A percentile compares a stretch with the other conserved stretches of the same genome.
Conservation (phyloP, 2,113 vertebrate species). For the Amphiprion ocellaris region DNA sequence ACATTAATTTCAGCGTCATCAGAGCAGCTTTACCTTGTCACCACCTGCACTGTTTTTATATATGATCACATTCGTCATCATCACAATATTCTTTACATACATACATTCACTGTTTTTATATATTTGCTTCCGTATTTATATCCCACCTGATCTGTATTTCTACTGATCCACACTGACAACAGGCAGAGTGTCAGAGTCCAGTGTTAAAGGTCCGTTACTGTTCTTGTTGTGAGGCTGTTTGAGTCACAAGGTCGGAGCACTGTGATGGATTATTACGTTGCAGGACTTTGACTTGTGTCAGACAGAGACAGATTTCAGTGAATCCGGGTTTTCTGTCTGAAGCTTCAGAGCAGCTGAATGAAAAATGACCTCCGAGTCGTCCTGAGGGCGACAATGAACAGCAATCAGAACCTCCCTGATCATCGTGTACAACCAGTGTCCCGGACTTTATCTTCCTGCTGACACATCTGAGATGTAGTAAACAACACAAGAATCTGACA, state of each 20-base stretch:
- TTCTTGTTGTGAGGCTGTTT: conserved; percentile 44
- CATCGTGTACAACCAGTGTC: not conserved
- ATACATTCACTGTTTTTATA: not conserved
- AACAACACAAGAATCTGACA: not conserved
- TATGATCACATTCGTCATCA: not conserved
- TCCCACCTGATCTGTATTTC: conserved; percentile 23
- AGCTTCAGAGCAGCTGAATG: conserved; percentile 37
- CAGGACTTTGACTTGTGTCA: conserved; percentile 42
- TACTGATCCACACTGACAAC: not conserved
- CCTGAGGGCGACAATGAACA: conserved; percentile 32
- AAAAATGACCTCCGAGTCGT: conserved; percentile 49
- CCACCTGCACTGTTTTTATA: conserved; percentile 4
- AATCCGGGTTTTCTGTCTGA: conserved; percentile 44
- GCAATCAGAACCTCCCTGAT: conserved; percentile 14
- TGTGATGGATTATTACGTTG: conserved; percentile 80
- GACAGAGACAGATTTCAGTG: conserved; percentile 72
- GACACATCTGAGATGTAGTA: not conserved
- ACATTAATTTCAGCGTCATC: not conserved
- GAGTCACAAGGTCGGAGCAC: conserved; percentile 71
- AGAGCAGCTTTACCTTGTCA: not conserved
- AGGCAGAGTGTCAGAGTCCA: not conserved
- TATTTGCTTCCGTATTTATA: conserved; percentile 33
- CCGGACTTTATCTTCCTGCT: conserved; percentile 23
- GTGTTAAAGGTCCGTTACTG: not conserved
- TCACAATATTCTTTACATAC: not conserved